Conservation (phyloP, 53 echinoderm and acorn worm genomes). For the Holothuria scabra region DNA sequence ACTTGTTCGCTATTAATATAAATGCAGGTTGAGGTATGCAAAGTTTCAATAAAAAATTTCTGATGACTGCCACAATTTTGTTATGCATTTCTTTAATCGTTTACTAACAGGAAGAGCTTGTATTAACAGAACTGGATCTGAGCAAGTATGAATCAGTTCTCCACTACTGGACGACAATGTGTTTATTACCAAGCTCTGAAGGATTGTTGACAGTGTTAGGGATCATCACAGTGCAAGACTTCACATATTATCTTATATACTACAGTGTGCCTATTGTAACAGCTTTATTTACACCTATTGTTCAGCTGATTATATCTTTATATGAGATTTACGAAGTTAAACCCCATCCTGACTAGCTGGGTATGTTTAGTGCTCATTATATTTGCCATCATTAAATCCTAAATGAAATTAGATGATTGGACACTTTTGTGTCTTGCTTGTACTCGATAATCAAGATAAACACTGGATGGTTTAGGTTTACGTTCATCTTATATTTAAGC, state of each 20-base stretch:
- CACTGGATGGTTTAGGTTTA: too few relatives aligned
- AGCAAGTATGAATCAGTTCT: slow-evolving; percentile 67
- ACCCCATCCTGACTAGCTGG: background rate
- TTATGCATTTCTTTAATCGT: background rate
- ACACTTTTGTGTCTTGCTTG: too few relatives aligned
- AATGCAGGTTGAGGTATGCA: too few relatives aligned
- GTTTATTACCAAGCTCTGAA: slow-evolving; percentile 71
- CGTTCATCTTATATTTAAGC: too few relatives aligned
- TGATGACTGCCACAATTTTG: background rate
- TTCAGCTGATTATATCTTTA: slow-evolving; percentile 67
- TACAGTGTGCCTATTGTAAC: slow-evolving; percentile 80
- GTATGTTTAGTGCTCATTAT: too few relatives aligned
- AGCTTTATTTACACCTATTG: slow-evolving; percentile 76
- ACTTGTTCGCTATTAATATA: too few relatives aligned
- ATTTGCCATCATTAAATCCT: too few relatives aligned
- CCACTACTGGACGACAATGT: slow-evolving; percentile 71
- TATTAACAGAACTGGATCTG: slow-evolving; percentile 67
- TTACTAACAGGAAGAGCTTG: slow-evolving; percentile 61
- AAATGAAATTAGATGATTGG: too few relatives aligned
- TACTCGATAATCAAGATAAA: too few relatives aligned
- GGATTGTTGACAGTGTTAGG: slow-evolving; percentile 79
- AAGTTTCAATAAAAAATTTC: too few relatives aligned
- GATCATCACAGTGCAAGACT: slow-evolving; percentile 67
- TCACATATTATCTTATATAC: slow-evolving; percentile 78
- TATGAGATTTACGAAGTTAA: slow-evolving; percentile 68